A percentile compares a stretch with the other conserved stretches of the same genome.
Conservation (phyloP, 2,797 vertebrate genomes). For the Clarias platycephalus region DNA sequence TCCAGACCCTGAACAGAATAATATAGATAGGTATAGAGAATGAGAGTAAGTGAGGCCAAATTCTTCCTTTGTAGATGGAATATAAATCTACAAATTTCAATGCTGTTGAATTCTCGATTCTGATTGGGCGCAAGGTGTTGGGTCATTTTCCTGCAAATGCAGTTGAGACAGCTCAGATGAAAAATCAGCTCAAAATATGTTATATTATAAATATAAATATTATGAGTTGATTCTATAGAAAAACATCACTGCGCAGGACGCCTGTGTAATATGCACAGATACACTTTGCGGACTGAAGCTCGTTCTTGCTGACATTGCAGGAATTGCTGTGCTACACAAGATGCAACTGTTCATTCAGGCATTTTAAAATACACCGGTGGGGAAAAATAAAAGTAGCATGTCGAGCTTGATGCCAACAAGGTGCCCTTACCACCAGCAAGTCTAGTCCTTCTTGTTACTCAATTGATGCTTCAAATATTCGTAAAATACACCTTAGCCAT, state of each 20-base stretch:
- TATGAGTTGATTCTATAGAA: not conserved
- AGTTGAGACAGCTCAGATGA: not conserved
- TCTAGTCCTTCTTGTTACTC: not conserved
- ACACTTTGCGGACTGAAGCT: not conserved
- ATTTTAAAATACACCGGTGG: not conserved
- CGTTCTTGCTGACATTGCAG: not conserved
- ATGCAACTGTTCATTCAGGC: not conserved
- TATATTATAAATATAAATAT: no score
- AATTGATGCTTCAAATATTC: not conserved
- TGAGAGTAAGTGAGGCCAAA: no score
- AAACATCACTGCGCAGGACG: not conserved
- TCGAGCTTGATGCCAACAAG: not conserved
- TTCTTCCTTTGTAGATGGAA: no score
- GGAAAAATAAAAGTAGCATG: not conserved
- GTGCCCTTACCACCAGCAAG: not conserved
- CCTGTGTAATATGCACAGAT: not conserved
- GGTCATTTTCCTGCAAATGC: not conserved
- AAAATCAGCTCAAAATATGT: not conserved
- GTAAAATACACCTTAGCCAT: not conserved
- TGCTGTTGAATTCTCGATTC: not conserved
- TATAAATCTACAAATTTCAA: no score
- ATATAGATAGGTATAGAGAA: no score
- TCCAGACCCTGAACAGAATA: no score
- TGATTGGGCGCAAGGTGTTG: not conserved
- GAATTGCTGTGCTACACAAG: not conserved